Percentiles rank a stretch among this genome's conserved stretches.
These are phyloP conservation scores for Diceros bicornis DNA, from an alignment of 2,797 vertebrate genomes.

Conservation along the genomic window DNA sequence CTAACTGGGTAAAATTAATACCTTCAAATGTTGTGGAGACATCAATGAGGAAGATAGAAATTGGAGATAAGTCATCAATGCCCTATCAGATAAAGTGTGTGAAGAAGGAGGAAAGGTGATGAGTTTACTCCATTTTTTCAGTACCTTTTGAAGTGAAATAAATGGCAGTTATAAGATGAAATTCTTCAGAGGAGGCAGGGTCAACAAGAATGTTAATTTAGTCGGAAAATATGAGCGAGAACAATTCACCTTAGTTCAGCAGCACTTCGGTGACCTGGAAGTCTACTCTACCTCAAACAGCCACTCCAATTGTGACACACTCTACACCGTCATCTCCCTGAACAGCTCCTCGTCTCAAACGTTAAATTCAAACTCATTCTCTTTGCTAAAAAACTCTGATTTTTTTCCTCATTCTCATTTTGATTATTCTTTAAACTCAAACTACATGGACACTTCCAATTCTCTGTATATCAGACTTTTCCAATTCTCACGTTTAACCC, in stretches of 20 bases:
- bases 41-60: not conserved
- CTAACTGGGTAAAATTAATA: not conserved
- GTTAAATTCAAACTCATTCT: not conserved
- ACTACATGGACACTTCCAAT: not conserved
- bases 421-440: not conserved
- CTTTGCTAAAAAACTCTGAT: not conserved
- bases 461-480: not conserved
- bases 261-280: not conserved
- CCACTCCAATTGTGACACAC: fast-evolving
- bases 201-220: not conserved
- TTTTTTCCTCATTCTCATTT: not conserved
- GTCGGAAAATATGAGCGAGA: not conserved
- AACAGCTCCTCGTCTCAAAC: not conserved
- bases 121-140: not conserved
- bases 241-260: not conserved
- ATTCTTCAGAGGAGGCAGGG: not conserved
- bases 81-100: not conserved
- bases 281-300: not conserved
- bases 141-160: not conserved
- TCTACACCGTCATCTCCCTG: not conserved
- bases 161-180: not conserved
- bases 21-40: not conserved
- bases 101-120: not conserved
- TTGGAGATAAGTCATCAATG: not conserved
- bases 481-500: not conserved